Base-by-base conservation (phyloP, 2,888 invertebrate genomes). In the Drosophila peninsularis region DNA sequence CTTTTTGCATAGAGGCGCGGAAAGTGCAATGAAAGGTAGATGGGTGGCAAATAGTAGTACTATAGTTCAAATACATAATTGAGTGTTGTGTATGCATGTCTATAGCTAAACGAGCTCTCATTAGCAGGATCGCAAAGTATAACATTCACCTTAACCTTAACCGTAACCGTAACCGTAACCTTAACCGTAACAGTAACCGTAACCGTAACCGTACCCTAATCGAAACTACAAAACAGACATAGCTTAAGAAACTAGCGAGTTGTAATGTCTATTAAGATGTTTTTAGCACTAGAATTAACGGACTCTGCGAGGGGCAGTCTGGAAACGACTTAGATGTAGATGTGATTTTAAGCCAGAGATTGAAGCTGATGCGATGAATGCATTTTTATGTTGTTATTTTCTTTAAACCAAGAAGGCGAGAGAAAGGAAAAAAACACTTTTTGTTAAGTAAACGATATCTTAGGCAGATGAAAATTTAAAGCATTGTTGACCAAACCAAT, bases 401-500 rank as follows among this genome's bases (percentile, higher is more conserved):
- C 67, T 72, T 86, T 88, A 58, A 61, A 45, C 41, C 42, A 64
- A 62, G 39, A 27, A 62, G 50, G 50, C 65, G 37, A 24, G 27
- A 58, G 56, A 61, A 62, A 10, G 3, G 24, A 44, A 37, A 39
- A 53, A 19, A 62, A 62, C 54, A 13, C 63, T 75, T 82, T 74
- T 75, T 70, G 78, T 78, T 74, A 78, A 27, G 32, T 47, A 60
- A 64, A 67, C 42, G 54, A 47, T 54, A 63, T 57, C 71, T 70
- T 73, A 77, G 70, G 67, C 71, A 66, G 69, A 71, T 62, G 66
- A 45, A 77, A 84, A 73, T 58, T 78, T 69, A 74, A 89, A 67
- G 78, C 53, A 78, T 87, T 89, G 88, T 87, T 89, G 88, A 87
- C 86, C 86, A 84, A 84, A 69, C 71, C 67, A 72, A 68, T 64